These are phyloP conservation scores for Agrenia bidenticulata DNA, from an alignment of 2,888 invertebrate genomes.

Conservation along the genomic window DNA sequence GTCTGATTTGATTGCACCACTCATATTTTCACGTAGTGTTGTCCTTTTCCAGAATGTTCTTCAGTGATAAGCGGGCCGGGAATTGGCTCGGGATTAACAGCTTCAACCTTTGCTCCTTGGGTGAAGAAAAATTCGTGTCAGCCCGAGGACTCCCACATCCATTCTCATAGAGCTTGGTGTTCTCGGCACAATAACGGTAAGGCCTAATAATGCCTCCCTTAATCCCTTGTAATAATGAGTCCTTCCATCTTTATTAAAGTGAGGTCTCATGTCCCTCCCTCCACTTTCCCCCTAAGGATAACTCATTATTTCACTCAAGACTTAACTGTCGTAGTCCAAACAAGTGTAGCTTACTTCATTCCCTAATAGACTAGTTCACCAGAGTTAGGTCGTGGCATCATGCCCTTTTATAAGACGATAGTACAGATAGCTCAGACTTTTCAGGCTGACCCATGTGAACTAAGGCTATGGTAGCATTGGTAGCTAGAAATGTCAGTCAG, in stretches of 20 bases:
- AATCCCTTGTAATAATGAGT: conserved; percentile 1
- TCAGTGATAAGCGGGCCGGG: conserved; percentile 58
- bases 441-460: too few species aligned
- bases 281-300: background rate
- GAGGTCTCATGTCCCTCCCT: background rate
- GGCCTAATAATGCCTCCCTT: background rate
- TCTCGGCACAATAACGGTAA: conserved; percentile 58
- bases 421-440: too few species aligned
- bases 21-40: background rate
- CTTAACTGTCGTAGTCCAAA: too few species aligned
- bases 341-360: too few species aligned
- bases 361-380: too few species aligned
- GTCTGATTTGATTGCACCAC: too few species aligned
- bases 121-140: conserved; percentile 58
- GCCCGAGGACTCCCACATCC: conserved; percentile 59
- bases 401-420: too few species aligned
- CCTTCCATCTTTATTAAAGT: conserved; percentile 9
- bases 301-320: too few species aligned
- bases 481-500: too few species aligned
- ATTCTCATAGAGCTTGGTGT: conserved; percentile 61
- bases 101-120: conserved; percentile 57
- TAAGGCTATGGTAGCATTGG: too few species aligned
- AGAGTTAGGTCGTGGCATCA: too few species aligned
- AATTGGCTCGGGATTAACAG: conserved; percentile 53
- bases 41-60: conserved; percentile 58